phyloP scores from a whole-genome alignment of 2,797 vertebrate genomes.

The Myotis vivesi region DNA sequence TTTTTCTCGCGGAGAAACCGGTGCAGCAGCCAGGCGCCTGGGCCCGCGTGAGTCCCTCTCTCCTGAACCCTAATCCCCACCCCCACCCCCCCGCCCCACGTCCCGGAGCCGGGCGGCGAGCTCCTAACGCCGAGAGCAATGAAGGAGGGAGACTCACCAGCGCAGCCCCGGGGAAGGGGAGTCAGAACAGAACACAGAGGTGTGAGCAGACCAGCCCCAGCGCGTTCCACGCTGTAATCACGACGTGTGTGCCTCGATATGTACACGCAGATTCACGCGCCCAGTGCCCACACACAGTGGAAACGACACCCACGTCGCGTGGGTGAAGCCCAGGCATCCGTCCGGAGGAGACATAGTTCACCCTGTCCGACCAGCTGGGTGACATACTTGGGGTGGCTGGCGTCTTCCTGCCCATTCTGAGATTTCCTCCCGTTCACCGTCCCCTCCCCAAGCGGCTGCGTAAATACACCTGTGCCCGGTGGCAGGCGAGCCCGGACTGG shows the following conservation, averaged over 20 bases:
- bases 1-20: background rate
- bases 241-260: background rate
- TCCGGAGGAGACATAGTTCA: background rate
- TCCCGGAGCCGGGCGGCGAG: background rate
- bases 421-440: background rate
- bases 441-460: background rate
- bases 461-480: conserved; percentile 59
- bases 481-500: background rate
- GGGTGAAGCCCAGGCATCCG: background rate
- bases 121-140: background rate
- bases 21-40: background rate
- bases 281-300: background rate
- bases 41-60: background rate
- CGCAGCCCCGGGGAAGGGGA: background rate
- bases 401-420: background rate
- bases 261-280: background rate
- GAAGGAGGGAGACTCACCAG: background rate
- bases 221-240: background rate
- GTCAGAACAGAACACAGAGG: conserved; percentile 1
- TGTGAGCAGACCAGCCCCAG: conserved; percentile 23
- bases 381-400: background rate
- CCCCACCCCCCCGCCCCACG: background rate
- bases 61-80: background rate
- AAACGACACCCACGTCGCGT: background rate
- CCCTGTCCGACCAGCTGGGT: conserved; percentile 15